Conservation (phyloP, 2,113 vertebrate genomes). For the Tachysurus fulvidraco region DNA sequence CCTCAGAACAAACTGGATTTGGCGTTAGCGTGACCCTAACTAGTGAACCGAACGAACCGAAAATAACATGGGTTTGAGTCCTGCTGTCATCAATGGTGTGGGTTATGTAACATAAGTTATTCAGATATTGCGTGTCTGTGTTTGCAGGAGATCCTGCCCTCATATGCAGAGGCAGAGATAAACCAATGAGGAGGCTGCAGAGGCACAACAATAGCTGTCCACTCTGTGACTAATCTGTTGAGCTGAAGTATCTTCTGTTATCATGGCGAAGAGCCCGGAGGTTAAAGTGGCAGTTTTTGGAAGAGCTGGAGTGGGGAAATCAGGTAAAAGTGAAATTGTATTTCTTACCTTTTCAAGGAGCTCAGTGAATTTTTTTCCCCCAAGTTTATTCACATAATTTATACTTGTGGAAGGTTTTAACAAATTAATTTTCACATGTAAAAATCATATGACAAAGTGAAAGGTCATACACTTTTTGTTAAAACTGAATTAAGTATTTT, state of each 20-base stretch:
- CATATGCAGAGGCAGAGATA: slow-evolving; percentile 51
- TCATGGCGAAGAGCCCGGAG: slow-evolving; percentile 94
- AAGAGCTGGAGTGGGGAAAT: slow-evolving; percentile 93
- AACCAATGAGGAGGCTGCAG: slow-evolving; percentile 58
- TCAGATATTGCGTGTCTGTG: not conserved
- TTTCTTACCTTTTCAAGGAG: not conserved
- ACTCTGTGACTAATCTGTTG: slow-evolving; percentile 57
- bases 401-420: not conserved
- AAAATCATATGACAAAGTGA: not conserved
- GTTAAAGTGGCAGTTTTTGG: slow-evolving; percentile 94
- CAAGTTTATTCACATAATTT: not conserved
- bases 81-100: not conserved
- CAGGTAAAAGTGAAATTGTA: slow-evolving; percentile 76
- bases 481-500: not conserved
- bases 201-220: slow-evolving; percentile 30
- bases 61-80: not conserved
- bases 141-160: slow-evolving; percentile 36
- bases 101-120: not conserved
- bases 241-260: slow-evolving; percentile 41
- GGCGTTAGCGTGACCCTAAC: not conserved
- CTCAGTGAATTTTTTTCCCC: not conserved
- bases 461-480: not conserved
- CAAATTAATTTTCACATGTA: not conserved
- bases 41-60: not conserved
- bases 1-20: not conserved